A percentile compares a stretch with the other conserved stretches of the same genome.
Evolutionary conservation across 2,888 invertebrate genomes (phyloP).

Genomic region (Tinea trinotella): DNA sequence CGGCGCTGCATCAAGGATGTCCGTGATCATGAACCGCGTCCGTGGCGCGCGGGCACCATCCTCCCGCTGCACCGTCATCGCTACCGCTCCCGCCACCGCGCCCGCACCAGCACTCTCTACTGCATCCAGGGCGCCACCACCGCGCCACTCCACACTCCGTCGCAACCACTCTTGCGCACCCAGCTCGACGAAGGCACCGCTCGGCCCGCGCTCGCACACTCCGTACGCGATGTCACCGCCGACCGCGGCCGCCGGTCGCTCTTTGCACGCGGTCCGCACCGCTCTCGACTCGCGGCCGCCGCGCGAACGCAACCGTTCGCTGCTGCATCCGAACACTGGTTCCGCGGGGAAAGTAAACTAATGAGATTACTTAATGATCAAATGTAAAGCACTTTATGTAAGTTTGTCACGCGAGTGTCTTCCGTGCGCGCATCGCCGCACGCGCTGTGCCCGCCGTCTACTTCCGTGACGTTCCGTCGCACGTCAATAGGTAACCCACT

Average conservation of each 20-base stretch:
- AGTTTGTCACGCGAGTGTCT: slow-evolving; percentile 23
- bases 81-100: slow-evolving; percentile 65
- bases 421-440: slow-evolving; percentile 29
- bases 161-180: slow-evolving; percentile 40
- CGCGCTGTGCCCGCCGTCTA: slow-evolving; percentile 18
- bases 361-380: slow-evolving; percentile 17
- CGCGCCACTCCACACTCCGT: slow-evolving; percentile 34
- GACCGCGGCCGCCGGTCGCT: slow-evolving; percentile 17
- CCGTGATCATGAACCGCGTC: slow-evolving; percentile 92
- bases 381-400: slow-evolving; percentile 20
- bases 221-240: slow-evolving; percentile 32
- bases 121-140: slow-evolving; percentile 27
- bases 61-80: slow-evolving; percentile 75
- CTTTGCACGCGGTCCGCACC: slow-evolving; percentile 28
- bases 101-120: slow-evolving; percentile 43
- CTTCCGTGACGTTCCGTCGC: slow-evolving; percentile 18
- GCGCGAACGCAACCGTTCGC: slow-evolving; percentile 39
- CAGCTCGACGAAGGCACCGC: slow-evolving; percentile 37
- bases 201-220: slow-evolving; percentile 21
- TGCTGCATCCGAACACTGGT: slow-evolving; percentile 23
- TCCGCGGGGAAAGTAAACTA: slow-evolving; percentile 21
- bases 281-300: slow-evolving; percentile 34
- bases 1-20: slow-evolving; percentile 79
- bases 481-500: slow-evolving; percentile 22
- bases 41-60: slow-evolving; percentile 82